Conservation (phyloP, 1,140 invertebrate species). For the Musca domestica region DNA sequence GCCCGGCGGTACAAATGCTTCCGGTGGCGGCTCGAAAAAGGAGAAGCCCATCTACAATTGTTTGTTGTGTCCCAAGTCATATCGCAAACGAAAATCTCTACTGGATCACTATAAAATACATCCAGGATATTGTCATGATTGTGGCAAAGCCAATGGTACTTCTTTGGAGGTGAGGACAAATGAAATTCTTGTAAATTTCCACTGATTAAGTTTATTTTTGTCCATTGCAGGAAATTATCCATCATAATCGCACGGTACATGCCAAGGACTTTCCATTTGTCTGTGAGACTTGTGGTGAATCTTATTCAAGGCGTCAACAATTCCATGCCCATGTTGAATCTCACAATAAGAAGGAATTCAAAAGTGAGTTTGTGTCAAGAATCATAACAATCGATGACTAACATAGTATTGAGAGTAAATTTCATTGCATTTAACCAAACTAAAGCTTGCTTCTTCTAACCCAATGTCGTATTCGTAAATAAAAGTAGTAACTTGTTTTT, state of each 20-base stretch:
- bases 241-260: conserved; percentile 49
- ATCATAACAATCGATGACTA: conserved; percentile 20
- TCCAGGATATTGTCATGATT: conserved; percentile 52
- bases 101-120: conserved; percentile 52
- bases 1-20: conserved; percentile 33
- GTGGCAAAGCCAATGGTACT: conserved; percentile 50
- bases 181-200: not conserved
- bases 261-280: conserved; percentile 53
- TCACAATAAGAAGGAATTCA: conserved; percentile 52
- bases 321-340: conserved; percentile 52
- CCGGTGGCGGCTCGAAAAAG: conserved; percentile 39
- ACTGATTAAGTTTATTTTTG: not conserved
- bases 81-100: conserved; percentile 48
- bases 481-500: too few relatives aligned
- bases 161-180: conserved; percentile 38
- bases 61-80: conserved; percentile 47
- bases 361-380: conserved; percentile 47
- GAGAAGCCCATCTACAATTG: conserved; percentile 51
- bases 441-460: not conserved
- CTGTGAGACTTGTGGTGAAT: conserved; percentile 52
- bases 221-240: conserved; percentile 44
- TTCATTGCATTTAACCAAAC: conserved; percentile 33
- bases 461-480: too few relatives aligned
- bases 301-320: conserved; percentile 50
- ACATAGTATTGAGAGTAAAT: conserved; percentile 35